Percentiles rank a stretch among this genome's conserved stretches.
Evolutionary conservation across 1,140 invertebrate genomes (phyloP).

Genomic region (Megalopta genalis): DNA sequence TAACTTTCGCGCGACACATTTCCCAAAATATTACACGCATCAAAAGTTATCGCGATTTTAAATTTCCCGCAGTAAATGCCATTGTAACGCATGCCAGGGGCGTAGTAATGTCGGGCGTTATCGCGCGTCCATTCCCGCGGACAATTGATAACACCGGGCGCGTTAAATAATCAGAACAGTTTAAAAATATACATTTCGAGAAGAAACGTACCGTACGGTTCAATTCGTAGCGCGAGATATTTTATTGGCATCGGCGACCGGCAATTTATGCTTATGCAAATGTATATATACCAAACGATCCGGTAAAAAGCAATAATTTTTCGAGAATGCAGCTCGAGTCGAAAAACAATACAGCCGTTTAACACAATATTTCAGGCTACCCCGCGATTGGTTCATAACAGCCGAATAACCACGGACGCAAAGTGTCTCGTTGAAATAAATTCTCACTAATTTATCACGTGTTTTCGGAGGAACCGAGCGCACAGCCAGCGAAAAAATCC

Average conservation of each 20-base stretch:
- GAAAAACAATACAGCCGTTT: not conserved
- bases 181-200: too few relatives aligned
- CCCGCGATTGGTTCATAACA: not conserved
- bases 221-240: too few relatives aligned
- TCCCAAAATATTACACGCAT: too few relatives aligned
- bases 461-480: not conserved
- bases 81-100: too few relatives aligned
- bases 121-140: too few relatives aligned
- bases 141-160: too few relatives aligned
- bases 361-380: not conserved
- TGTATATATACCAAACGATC: not conserved
- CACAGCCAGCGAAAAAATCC: not conserved
- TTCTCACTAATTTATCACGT: not conserved
- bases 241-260: not conserved
- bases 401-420: not conserved
- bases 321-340: not conserved
- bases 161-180: too few relatives aligned
- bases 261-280: not conserved
- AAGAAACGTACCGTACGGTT: too few relatives aligned
- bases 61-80: too few relatives aligned
- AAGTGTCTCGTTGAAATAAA: not conserved
- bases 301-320: not conserved
- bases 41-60: too few relatives aligned
- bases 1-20: too few relatives aligned
- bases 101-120: too few relatives aligned